Evolutionary conservation across 2,888 invertebrate species (phyloP).

Genomic region (Leucophenga maculata): DNA sequence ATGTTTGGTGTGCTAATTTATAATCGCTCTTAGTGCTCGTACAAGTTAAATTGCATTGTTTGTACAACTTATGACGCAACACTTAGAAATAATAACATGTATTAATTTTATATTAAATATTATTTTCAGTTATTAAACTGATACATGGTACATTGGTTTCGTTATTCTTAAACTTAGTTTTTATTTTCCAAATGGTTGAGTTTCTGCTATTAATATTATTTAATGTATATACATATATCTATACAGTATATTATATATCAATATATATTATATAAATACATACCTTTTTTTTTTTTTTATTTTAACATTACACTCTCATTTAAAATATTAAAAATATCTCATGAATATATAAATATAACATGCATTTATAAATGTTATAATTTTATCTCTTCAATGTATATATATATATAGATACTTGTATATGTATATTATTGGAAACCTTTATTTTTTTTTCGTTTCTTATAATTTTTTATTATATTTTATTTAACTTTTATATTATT

Average conservation of each 20-base stretch:
- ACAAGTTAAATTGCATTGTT: too few species aligned
- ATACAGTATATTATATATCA: slow-evolving; percentile 24
- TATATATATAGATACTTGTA: slow-evolving; percentile 27
- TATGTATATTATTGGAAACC: slow-evolving; percentile 53
- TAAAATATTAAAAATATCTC: slow-evolving; percentile 27
- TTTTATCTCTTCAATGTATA: too few species aligned
- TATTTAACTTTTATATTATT: slow-evolving; percentile 6
- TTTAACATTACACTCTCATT: not conserved
- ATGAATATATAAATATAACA: slow-evolving; percentile 17
- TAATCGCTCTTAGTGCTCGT: too few species aligned
- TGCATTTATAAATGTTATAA: slow-evolving; percentile 36
- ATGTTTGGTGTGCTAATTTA: too few species aligned
- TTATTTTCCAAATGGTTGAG: too few species aligned
- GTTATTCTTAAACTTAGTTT: too few species aligned
- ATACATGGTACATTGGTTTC: too few species aligned
- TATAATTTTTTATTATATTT: slow-evolving; percentile 41
- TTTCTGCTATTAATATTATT: slow-evolving; percentile 21
- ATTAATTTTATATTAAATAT: too few species aligned
- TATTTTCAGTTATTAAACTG: too few species aligned
- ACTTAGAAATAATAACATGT: too few species aligned
- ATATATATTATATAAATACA: too few species aligned
- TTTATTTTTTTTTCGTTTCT: slow-evolving; percentile 54
- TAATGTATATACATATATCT: slow-evolving; percentile 37
- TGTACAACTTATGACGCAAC: too few species aligned
- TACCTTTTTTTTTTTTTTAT: slow-evolving; percentile 26